Evolutionary conservation across 2,888 invertebrate species (phyloP).

Genomic region (Thecophora atra): DNA sequence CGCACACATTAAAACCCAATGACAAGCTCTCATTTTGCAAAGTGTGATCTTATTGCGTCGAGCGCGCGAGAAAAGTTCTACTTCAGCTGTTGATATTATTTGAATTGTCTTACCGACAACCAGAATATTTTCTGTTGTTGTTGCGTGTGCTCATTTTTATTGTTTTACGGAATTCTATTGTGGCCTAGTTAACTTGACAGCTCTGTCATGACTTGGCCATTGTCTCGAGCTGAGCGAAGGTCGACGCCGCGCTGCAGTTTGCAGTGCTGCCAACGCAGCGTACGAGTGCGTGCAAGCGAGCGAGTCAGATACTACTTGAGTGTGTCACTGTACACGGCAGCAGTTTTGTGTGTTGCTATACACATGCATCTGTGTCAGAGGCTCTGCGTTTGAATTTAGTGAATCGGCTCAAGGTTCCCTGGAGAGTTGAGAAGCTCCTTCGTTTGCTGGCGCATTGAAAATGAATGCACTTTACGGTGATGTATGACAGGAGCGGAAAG

Average conservation of each 20-base stretch:
- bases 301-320: neutral
- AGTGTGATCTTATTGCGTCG: too few species aligned
- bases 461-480: neutral
- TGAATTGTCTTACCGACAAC: too few species aligned
- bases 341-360: too few species aligned
- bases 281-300: neutral
- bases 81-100: too few species aligned
- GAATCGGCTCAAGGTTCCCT: neutral
- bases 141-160: neutral
- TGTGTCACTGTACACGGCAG: too few species aligned
- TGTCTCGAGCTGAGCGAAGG: conserved; percentile 30
- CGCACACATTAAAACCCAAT: too few species aligned
- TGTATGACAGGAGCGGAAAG: neutral
- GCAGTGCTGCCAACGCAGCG: neutral
- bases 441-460: too few species aligned
- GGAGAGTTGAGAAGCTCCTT: too few species aligned
- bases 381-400: neutral
- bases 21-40: too few species aligned
- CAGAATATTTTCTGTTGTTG: too few species aligned
- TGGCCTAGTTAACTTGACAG: conserved; percentile 31
- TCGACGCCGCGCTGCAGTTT: conserved; percentile 1
- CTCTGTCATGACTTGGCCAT: conserved; percentile 27
- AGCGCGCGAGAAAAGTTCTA: too few species aligned
- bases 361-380: too few species aligned
- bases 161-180: conserved; percentile 18